Percentiles rank a stretch among this genome's conserved stretches.
Conservation (phyloP, 2,888 invertebrate genomes). For the Papilio demoleus region DNA sequence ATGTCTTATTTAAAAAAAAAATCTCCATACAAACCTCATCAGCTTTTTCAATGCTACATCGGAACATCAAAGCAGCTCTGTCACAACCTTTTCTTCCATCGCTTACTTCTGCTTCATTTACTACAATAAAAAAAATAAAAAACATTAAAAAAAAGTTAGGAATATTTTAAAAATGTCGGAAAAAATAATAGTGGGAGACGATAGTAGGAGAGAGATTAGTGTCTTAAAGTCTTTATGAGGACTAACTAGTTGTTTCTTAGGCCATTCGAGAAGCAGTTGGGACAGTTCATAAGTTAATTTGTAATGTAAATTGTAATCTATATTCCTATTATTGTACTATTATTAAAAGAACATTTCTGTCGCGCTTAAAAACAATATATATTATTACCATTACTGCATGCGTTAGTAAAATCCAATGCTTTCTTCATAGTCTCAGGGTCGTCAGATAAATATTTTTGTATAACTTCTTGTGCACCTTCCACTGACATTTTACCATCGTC, state of each 20-base stretch:
- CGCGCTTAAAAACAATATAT: slow-evolving; percentile 3
- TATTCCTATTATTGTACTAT: too few species aligned
- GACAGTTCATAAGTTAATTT: too few species aligned
- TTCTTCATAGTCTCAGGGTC: slow-evolving; percentile 60
- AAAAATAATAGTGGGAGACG: too few species aligned
- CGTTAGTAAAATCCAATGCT: slow-evolving; percentile 63
- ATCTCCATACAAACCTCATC: slow-evolving; percentile 43
- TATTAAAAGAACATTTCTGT: too few species aligned
- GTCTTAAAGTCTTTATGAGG: too few species aligned
- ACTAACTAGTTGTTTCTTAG: too few species aligned
- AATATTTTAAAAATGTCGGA: too few species aligned
- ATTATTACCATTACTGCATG: slow-evolving; percentile 65
- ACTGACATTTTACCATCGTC: slow-evolving; percentile 66
- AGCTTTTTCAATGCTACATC: slow-evolving; percentile 49
- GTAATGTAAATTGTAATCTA: too few species aligned
- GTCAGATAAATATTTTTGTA: slow-evolving; percentile 59
- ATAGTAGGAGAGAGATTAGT: too few species aligned
- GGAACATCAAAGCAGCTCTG: slow-evolving; percentile 52
- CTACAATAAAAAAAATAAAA: slow-evolving; percentile 49
- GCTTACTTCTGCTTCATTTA: slow-evolving; percentile 48
- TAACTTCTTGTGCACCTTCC: slow-evolving; percentile 61
- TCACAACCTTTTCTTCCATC: slow-evolving; percentile 54
- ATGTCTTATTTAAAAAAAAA: not conserved
- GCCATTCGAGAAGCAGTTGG: too few species aligned
- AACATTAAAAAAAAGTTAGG: too few species aligned